Evolutionary conservation across 1,140 invertebrate genomes (phyloP), one percentile per base, ranked within the genome.

Genomic region (Tyrophagus putrescentiae): DNA sequence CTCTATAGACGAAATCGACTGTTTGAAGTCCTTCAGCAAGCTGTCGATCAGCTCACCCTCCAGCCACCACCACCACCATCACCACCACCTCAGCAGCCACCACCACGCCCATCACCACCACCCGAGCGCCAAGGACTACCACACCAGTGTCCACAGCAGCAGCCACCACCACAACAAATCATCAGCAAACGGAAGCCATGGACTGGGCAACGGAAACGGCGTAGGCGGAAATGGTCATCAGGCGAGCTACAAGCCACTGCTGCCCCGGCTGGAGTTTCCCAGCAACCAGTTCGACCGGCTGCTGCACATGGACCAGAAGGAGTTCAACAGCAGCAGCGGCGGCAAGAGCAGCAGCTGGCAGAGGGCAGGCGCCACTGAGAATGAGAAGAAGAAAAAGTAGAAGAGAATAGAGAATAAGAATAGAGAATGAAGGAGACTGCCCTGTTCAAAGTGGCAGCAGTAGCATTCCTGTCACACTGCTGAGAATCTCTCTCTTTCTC

Each of bases 1-100:
- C 25, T 21, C 25, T 27, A 16, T 33, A 54, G 52, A 54, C 28
- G 52, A 54, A 27, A 54, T 54, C 27, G 52, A 54, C 27, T 54
- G 52, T 54, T 34, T 54, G 1, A 54, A 54, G 39, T n/a, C n/a
- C n/a, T 54, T 54, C 25, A 54, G 52, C 28, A 54, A 54, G 13
- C 52, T 54, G 25, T 54, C 52, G 13, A 54, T 54, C 52, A 31
- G 52, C 13, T 54, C 52, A 18, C 52, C 52, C n/a, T 34, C 52
- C 21, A 31, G 25, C n/a, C n/a, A n/a, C n/a, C n/a, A 21, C 41
- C 18, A 21, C 2, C 4, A 3, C 41, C 18, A 21, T 23, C 18
- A 21, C 41, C 18, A 21, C 41, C 18, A 21, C 41, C 3, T 1
- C 41, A 42, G 18, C 41, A 42, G n/a, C 25, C 18, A 42, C 25